phyloP scores from a whole-genome alignment of 2,888 invertebrate species.

The Drosophila sordidula region DNA sequence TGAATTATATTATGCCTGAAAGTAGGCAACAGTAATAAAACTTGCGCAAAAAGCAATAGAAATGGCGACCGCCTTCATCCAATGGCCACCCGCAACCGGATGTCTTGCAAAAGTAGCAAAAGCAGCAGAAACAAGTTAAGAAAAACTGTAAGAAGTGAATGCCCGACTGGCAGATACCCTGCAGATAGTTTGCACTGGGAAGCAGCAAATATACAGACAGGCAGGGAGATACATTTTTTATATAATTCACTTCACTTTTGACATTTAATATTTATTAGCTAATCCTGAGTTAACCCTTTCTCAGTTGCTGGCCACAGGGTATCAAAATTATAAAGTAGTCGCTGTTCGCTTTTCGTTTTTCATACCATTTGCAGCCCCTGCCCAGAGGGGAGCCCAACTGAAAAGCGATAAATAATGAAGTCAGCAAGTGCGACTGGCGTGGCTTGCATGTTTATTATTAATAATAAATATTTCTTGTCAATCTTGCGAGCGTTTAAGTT shows the following conservation, averaged over 20 bases:
- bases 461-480: slow-evolving; percentile 79
- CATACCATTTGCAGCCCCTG: slow-evolving; percentile 29
- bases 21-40: slow-evolving; percentile 77
- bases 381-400: slow-evolving; percentile 19
- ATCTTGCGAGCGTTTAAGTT: slow-evolving; percentile 67
- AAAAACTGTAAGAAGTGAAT: neutral
- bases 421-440: slow-evolving; percentile 76
- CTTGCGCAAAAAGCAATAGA: slow-evolving; percentile 62
- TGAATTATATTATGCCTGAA: slow-evolving; percentile 77
- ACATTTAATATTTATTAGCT: no score
- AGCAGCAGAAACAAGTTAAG: slow-evolving; percentile 6
- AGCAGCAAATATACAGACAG: no score
- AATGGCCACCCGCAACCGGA: slow-evolving; percentile 36
- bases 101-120: slow-evolving; percentile 45
- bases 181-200: neutral
- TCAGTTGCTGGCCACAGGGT: neutral
- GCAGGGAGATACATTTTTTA: no score
- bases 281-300: neutral
- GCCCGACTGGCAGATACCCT: neutral
- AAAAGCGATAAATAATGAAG: slow-evolving; percentile 79
- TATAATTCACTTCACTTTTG: no score
- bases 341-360: slow-evolving; percentile 36
- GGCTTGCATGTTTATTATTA: slow-evolving; percentile 79
- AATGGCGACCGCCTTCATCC: slow-evolving; percentile 24
- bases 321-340: slow-evolving; percentile 9